Conservation (phyloP, 1,140 invertebrate species). For the Babylonia areolata region DNA sequence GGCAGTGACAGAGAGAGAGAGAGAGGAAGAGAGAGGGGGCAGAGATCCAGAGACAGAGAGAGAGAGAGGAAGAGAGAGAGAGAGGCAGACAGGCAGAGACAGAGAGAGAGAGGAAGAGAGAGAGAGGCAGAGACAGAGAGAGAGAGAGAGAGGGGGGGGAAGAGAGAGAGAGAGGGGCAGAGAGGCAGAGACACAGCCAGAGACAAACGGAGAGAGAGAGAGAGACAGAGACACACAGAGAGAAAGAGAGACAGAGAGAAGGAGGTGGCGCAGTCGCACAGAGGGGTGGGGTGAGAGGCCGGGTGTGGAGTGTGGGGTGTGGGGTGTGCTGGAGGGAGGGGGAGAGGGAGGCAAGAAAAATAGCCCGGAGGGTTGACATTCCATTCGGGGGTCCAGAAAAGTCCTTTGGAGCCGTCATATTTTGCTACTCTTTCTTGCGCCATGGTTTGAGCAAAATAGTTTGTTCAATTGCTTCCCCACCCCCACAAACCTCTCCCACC, state of each 20-base stretch:
- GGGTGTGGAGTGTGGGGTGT: background rate
- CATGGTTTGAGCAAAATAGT: too few relatives aligned
- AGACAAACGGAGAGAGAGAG: background rate
- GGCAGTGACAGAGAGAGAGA: background rate
- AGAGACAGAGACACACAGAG: background rate
- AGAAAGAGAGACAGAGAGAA: background rate
- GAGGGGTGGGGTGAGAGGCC: background rate
- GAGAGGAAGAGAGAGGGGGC: background rate
- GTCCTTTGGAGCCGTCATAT: too few relatives aligned
- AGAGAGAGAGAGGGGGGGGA: background rate
- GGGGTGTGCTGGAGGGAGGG: background rate
- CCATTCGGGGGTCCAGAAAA: too few relatives aligned
- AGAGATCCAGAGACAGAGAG: background rate
- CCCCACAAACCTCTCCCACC: background rate
- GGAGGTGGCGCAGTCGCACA: too few relatives aligned
- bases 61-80: background rate
- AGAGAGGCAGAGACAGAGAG: background rate
- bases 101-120: background rate
- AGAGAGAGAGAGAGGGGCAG: background rate
- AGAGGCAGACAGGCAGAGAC: background rate
- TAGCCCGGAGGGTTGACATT: background rate
- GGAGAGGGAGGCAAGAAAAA: background rate
- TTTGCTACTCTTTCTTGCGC: too few relatives aligned
- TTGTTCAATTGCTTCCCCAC: background rate
- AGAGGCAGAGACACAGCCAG: constrained; percentile 14